Percentiles rank a stretch among this genome's conserved stretches.
These are phyloP conservation scores for Erpornis zantholeuca DNA, from an alignment of 2,113 vertebrate genomes.

Conservation along the genomic window DNA sequence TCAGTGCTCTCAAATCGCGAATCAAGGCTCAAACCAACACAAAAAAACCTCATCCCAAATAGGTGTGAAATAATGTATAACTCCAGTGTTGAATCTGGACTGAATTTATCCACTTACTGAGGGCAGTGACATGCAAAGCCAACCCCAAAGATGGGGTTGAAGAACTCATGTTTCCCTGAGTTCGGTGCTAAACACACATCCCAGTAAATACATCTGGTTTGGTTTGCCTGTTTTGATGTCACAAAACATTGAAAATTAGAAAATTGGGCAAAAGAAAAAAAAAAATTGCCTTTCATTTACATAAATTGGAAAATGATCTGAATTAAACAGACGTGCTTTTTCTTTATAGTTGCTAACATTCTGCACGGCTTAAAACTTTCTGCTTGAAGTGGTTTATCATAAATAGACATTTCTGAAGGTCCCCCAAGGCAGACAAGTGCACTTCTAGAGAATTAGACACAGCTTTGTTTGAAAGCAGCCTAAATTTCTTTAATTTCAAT, in stretches of 20 bases:
- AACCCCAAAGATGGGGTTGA: background rate
- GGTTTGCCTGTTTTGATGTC: background rate
- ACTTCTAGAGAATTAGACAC: conserved; percentile 41
- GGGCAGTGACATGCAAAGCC: background rate
- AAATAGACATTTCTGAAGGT: conserved; percentile 59
- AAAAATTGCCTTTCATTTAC: background rate
- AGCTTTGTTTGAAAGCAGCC: conserved; percentile 41
- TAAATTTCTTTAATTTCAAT: conserved; percentile 62
- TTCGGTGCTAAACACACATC: background rate
- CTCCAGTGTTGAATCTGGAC: background rate
- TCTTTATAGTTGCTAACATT: conserved; percentile 26
- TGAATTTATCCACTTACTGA: background rate
- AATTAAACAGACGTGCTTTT: conserved; percentile 41
- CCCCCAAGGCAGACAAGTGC: conserved; percentile 37
- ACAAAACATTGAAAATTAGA: background rate
- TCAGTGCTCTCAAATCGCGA: background rate
- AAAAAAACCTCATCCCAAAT: background rate
- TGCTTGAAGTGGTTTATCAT: conserved; percentile 45
- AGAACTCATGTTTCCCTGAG: background rate
- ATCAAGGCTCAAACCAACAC: background rate
- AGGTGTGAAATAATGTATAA: background rate
- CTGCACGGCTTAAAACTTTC: conserved; percentile 50
- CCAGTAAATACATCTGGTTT: background rate
- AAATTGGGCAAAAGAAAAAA: background rate
- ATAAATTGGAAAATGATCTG: conserved; percentile 18